Base-by-base conservation (phyloP, 1,140 invertebrate genomes). In the Holotrichia oblita region DNA sequence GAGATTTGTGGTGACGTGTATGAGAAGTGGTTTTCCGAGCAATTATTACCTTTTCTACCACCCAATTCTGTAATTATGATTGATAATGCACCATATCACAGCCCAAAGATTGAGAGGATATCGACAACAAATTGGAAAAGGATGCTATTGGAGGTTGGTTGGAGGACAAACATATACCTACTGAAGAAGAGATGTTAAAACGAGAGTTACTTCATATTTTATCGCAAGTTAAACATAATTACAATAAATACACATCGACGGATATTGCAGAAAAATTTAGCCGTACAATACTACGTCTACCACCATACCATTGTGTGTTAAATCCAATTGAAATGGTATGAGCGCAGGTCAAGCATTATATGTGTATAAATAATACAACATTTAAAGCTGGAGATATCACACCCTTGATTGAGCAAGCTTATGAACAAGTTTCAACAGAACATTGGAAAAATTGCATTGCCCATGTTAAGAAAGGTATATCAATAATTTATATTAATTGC, bases 31-130 rank as follows among this genome's bases (percentile, higher is more conserved):
- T 12, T 81, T 42, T 77, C 20, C 7, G 78, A 55, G 4, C 48
- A 81, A 79, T 78, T 84, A 76, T 55, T 85, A 69, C 83, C 81
- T 48, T 84, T 82, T 77, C 41, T 84, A 77, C 64, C 73, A 64
- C 48, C 78, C 73, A 81, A 79, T 78, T 75, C 59, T 55, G 77
- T 83, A 73, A 80, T 84, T 77, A 69, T 82, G 0, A 82, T 83
- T 79, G 81, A 83, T 40, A 82, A 83, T 76, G 81, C 80, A 8
- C 73, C 81, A 22, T 83, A 83, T 42, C 80, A 83, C 42, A 76
- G 73, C 22, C 77, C 81, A 27, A 77, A 79, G 40, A 61, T 79
- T 78, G 79, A 80, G 40, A 81, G 81, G 79, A 81, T 81, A 74
- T 80, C 82, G 22, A 84, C 78, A 48, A 79, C 79, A 20, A 80